Conservation (phyloP, 2,113 vertebrate genomes). For the Chlorodrepanis virens region DNA sequence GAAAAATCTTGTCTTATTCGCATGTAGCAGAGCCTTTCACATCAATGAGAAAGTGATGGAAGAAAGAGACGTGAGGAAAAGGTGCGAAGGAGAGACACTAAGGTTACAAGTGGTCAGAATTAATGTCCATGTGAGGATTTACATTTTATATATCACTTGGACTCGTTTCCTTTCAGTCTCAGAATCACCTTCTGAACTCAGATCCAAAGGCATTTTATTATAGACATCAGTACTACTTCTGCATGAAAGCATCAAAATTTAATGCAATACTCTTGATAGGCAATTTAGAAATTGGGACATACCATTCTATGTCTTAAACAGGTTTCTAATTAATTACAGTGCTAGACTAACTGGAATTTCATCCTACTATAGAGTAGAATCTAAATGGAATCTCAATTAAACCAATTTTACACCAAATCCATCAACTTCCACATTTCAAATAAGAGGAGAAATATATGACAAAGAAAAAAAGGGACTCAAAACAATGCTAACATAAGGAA, state of each 20-base stretch:
- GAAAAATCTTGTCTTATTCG: not conserved
- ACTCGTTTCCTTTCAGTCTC: not conserved
- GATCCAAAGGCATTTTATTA: not conserved
- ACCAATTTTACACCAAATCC: not conserved
- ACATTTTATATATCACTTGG: not conserved
- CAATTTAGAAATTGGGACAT: slow-evolving; percentile 33
- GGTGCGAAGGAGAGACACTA: not conserved
- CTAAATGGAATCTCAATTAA: slow-evolving; percentile 23
- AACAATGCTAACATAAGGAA: not conserved
- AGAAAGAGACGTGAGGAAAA: not conserved
- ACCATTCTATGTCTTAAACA: not conserved
- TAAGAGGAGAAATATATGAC: not conserved
- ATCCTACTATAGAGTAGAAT: not conserved
- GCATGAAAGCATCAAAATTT: slow-evolving; percentile 16
- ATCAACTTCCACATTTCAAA: not conserved
- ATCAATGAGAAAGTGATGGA: not conserved
- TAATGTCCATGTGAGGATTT: not conserved
- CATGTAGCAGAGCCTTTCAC: not conserved
- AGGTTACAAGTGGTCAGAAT: not conserved
- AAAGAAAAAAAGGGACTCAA: not conserved
- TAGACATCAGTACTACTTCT: not conserved
- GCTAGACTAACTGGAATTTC: not conserved
- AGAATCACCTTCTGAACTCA: not conserved
- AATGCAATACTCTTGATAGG: not conserved
- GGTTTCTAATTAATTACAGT: slow-evolving; percentile 34